A percentile compares a stretch with the other conserved stretches of the same genome.
phyloP scores from a whole-genome alignment of 2,888 invertebrate species.

The Xestobium rufovillosum region DNA sequence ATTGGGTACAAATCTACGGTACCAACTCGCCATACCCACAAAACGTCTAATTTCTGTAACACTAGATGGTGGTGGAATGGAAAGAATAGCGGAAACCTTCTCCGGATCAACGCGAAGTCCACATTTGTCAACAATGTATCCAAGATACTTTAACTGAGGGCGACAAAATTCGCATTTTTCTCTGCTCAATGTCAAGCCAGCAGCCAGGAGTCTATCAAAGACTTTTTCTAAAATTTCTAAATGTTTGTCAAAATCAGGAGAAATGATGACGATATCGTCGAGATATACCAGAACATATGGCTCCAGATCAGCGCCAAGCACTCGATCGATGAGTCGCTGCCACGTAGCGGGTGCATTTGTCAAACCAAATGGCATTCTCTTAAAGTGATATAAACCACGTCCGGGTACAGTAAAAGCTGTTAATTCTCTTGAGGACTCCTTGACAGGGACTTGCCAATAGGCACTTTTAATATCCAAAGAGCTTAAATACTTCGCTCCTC shows the following conservation, averaged over 20 bases:
- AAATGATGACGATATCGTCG: slow-evolving; percentile 14
- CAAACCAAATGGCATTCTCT: slow-evolving; percentile 14
- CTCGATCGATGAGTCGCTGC: no score
- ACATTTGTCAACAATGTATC: slow-evolving; percentile 14
- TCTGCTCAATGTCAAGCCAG: slow-evolving; percentile 14
- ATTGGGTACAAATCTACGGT: no score
- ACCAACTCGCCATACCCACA: no score
- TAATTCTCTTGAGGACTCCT: not conserved
- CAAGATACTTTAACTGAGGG: slow-evolving; percentile 14
- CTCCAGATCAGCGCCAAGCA: slow-evolving; percentile 16
- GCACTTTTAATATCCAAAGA: slow-evolving; percentile 28
- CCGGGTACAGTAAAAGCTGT: slow-evolving; percentile 15
- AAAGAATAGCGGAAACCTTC: no score
- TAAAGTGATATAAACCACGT: slow-evolving; percentile 12
- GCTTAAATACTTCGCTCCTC: slow-evolving; percentile 25
- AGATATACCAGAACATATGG: slow-evolving; percentile 18
- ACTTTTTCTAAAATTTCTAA: slow-evolving; percentile 8
- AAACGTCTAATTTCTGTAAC: no score
- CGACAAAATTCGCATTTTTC: slow-evolving; percentile 18
- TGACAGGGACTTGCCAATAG: slow-evolving; percentile 9
- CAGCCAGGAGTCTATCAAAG: slow-evolving; percentile 6
- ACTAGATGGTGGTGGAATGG: no score
- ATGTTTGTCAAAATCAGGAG: slow-evolving; percentile 5
- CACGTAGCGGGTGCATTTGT: slow-evolving; percentile 5
- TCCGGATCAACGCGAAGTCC: slow-evolving; percentile 14